A percentile compares a stretch with the other conserved stretches of the same genome.
phyloP scores from a whole-genome alignment of 2,797 vertebrate species.

The Danio albolineatus region DNA sequence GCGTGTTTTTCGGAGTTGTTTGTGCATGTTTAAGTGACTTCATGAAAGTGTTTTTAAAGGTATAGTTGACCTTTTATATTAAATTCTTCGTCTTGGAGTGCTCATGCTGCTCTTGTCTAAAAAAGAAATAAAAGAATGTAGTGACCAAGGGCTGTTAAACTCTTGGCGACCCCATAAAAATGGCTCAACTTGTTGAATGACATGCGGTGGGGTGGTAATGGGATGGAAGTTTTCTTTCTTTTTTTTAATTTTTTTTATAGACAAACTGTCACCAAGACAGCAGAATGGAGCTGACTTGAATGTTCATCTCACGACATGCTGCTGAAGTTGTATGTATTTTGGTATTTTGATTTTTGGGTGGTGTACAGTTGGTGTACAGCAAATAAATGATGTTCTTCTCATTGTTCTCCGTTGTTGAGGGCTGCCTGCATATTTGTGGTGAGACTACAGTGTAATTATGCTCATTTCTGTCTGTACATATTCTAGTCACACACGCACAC shows the following conservation, averaged over 20 bases:
- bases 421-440: conserved; percentile 69
- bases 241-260: too few species aligned
- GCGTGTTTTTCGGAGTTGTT: background rate
- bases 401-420: conserved; percentile 63
- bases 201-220: background rate
- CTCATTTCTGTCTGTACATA: conserved; percentile 51
- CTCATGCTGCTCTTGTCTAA: background rate
- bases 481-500: conserved; percentile 40
- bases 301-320: background rate
- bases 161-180: background rate
- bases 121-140: background rate
- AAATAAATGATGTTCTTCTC: conserved; percentile 18
- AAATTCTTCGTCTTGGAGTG: too few species aligned
- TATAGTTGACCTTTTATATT: background rate
- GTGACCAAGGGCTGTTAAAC: background rate
- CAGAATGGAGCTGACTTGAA: conserved; percentile 6
- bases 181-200: background rate
- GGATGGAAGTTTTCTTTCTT: background rate
- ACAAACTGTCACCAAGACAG: conserved; percentile 14
- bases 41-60: background rate
- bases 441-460: conserved; percentile 68
- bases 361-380: conserved; percentile 35
- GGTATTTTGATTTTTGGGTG: background rate
- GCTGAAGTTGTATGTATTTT: conserved; percentile 19
- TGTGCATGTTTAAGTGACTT: background rate